Evolutionary conservation across 2,888 invertebrate genomes (phyloP).

Genomic region (Teleiodes luculella): DNA sequence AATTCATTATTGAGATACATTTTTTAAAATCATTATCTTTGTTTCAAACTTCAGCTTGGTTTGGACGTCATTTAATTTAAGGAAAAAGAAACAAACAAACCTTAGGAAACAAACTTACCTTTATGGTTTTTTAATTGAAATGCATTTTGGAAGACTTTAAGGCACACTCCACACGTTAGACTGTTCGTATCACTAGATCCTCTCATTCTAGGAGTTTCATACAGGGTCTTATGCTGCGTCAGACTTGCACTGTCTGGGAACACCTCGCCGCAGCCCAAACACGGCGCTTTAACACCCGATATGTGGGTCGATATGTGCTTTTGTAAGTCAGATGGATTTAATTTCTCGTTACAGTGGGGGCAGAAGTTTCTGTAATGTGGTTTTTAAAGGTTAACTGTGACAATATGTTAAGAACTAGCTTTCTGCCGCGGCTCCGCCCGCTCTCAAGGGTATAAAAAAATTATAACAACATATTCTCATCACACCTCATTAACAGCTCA

Average conservation of each 20-base stretch:
- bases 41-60: too few relatives aligned
- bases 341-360: constrained; percentile 27
- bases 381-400: too few relatives aligned
- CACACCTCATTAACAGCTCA: too few relatives aligned
- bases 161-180: constrained; percentile 50
- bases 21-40: too few relatives aligned
- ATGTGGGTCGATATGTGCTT: constrained; percentile 21
- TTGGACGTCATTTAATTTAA: too few relatives aligned
- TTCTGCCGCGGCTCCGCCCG: too few relatives aligned
- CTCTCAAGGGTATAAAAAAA: too few relatives aligned
- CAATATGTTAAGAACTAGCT: too few relatives aligned
- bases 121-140: constrained; percentile 33
- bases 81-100: too few relatives aligned
- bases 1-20: too few relatives aligned
- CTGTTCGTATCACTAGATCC: constrained; percentile 35
- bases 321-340: constrained; percentile 11
- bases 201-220: constrained; percentile 9
- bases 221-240: constrained; percentile 17
- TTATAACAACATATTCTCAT: too few relatives aligned
- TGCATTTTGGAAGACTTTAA: constrained; percentile 46
- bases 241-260: constrained; percentile 14
- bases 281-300: constrained; percentile 7
- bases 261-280: constrained; percentile 22
- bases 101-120: neutral
- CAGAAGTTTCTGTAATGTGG: constrained; percentile 40